Evolutionary conservation across 1,140 invertebrate species (phyloP), one percentile per base, ranked within the genome.

Genomic region (Rhyacophila brunnea): DNA sequence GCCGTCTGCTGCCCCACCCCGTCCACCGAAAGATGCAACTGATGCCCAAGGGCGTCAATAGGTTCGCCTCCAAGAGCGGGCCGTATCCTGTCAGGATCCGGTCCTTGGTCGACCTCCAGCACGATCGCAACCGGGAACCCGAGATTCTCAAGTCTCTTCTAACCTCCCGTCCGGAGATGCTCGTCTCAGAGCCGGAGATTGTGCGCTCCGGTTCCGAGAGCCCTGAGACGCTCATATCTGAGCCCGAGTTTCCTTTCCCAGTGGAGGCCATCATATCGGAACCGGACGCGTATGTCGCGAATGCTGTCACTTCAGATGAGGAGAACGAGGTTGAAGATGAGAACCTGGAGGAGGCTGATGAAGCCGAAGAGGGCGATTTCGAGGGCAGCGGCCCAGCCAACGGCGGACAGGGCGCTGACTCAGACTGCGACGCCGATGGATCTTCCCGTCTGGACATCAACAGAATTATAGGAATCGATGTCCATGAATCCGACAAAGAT

Each of bases 231-330:
- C 68, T 78, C 36, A 75, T 77, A 66, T 79, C 77, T 6, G 76
- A 78, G 65, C 74, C 77, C 3, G 77, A 79, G 68, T 73, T 78
- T 36, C 73, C 72, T 11, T 78, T 77, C 50, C 76, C 77, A 70
- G 77, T 79, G 18, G 77, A 79, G 66, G 65, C 76, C 43, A 78
- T 79, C 48, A 56, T 79, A 28, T 72, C 75, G 0, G 77, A 77
- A 56, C 75, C 76, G 0, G 73, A 76, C 57, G 68, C 58, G 9
- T 74, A 68, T 66, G 67, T 54, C 14, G 18, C 72, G 47, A 68
- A 70, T 36, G 59, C 64, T 7, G 58, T 65, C 19, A 65, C 68
- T 13, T 28, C 19, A 5, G 47, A 49, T 35, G 47, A 49, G 5
- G 47, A 49, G 23, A 13, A 49, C 28, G 17, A 45, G 3, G 3